Evolutionary conservation across 2,888 invertebrate genomes (phyloP), one percentile per base, ranked within the genome.

Genomic region (Mamestra brassicae): DNA sequence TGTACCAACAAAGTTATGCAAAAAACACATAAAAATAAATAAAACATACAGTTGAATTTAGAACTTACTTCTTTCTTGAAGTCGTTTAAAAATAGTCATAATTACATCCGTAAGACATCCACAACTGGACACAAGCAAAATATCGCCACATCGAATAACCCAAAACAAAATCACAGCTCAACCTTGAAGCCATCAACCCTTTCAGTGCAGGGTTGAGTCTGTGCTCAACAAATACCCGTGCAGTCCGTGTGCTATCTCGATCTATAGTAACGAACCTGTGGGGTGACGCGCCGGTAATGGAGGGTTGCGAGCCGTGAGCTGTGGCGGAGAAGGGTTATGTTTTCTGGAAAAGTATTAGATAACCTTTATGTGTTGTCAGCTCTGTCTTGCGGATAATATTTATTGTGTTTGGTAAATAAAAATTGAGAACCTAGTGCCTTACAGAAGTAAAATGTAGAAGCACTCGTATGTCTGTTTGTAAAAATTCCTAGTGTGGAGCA

Each of bases 181-280:
- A 50, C 47, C 50, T 58, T 52, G 62, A 13, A 47, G 8, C 5
- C 4, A 15, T 45, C 50, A 63, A 55, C 83, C 58, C 83, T 67
- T 67, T 54, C 62, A 63, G 15, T 66, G 71, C 78, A 55, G 66
- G 61, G 65, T 62, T 45, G 36, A 17, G 66, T 36, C 42, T 13
- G 15, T 50, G 60, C 64, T 55, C 38, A 52, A 52, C 57, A 83
- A 78, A 80, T 83, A 69, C 54, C 15, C 47, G 52, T 71, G 54
- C 47, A 69, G 45, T 42, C 10, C 79, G 83, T 80, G 79, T 57
- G 57, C 50, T 83, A 80, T 83, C 80, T 80, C 62, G 38, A 83
- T 78, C 83, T 54, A 50, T 55, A 50, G 65, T 66, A 69, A 73
- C 57, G n/a, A 66, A 54, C 47, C 11, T 4, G 54, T 64, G 36